Evolutionary conservation across 2,797 vertebrate genomes (phyloP).

Genomic region (Novumbra hubbsi): DNA sequence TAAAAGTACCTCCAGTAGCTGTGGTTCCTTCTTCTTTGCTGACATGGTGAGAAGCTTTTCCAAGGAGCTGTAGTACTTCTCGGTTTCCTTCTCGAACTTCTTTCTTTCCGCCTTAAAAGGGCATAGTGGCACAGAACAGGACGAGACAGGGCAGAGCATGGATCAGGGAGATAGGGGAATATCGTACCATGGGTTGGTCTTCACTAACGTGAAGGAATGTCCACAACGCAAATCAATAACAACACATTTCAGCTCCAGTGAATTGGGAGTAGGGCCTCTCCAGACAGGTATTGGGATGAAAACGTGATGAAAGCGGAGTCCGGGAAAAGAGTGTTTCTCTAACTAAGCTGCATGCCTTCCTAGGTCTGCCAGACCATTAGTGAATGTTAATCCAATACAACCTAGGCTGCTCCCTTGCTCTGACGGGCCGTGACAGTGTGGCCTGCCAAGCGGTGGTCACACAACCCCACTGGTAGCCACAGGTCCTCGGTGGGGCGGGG

Average conservation of each 20-base stretch:
- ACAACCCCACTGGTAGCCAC: no score
- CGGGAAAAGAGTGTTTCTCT: no score
- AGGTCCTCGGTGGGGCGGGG: neutral
- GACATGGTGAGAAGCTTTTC: slow-evolving; percentile 97
- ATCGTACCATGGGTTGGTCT: neutral
- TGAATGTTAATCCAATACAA: no score
- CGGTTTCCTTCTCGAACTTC: slow-evolving; percentile 96
- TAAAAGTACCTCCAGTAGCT: slow-evolving; percentile 89
- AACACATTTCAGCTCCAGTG: neutral
- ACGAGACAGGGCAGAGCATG: neutral
- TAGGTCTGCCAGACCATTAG: no score
- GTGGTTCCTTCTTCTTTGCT: slow-evolving; percentile 97
- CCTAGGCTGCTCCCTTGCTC: no score
- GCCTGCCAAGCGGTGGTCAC: no score
- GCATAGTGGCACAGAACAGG: slow-evolving; percentile 1
- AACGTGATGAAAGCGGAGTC: neutral
- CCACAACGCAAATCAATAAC: neutral
- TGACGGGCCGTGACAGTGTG: no score
- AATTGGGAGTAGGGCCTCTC: neutral
- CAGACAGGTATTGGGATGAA: neutral
- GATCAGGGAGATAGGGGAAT: neutral
- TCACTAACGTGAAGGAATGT: neutral
- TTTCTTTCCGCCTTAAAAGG: slow-evolving; percentile 88
- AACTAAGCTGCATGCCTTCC: no score
- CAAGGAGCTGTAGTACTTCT: slow-evolving; percentile 94